phyloP scores from a whole-genome alignment of 2,888 invertebrate species.

The Thera obeliscata region DNA sequence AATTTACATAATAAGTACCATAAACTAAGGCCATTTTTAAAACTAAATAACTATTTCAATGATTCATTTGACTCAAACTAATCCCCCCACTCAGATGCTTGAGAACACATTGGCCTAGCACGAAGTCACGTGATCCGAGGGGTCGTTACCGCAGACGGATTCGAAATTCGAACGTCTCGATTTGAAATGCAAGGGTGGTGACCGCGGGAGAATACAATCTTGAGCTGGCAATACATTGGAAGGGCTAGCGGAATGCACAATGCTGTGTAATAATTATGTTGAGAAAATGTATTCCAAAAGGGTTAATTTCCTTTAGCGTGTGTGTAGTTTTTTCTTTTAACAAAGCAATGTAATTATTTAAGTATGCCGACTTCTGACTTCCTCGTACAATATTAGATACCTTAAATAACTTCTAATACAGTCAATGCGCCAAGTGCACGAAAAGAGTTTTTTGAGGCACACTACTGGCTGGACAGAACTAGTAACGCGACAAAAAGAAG shows the following conservation, averaged over 20 bases:
- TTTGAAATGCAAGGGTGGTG: constrained; percentile 70
- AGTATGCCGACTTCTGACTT: no score
- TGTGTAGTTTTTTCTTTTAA: no score
- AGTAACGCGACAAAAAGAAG: no score
- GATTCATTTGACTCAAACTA: neutral
- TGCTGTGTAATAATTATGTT: constrained; percentile 9
- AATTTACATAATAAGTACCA: neutral
- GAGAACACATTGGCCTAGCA: constrained; percentile 18
- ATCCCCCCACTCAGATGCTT: neutral
- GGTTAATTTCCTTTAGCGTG: no score
- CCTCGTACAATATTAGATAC: no score
- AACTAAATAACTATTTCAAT: neutral
- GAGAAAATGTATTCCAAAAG: neutral
- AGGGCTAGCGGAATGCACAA: constrained; percentile 27
- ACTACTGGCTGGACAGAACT: no score
- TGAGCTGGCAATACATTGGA: constrained; percentile 34
- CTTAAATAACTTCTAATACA: no score
- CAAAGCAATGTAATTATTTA: no score
- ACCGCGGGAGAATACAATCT: constrained; percentile 57
- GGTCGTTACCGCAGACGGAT: constrained; percentile 62
- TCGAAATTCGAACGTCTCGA: constrained; percentile 63
- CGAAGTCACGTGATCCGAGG: constrained; percentile 36
- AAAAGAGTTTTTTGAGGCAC: no score
- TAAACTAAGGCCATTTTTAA: neutral
- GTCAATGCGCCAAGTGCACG: no score